Percentiles rank a stretch among this genome's conserved stretches.
Evolutionary conservation across 2,113 vertebrate genomes (phyloP).

Genomic region (Ardeotis arabs): DNA sequence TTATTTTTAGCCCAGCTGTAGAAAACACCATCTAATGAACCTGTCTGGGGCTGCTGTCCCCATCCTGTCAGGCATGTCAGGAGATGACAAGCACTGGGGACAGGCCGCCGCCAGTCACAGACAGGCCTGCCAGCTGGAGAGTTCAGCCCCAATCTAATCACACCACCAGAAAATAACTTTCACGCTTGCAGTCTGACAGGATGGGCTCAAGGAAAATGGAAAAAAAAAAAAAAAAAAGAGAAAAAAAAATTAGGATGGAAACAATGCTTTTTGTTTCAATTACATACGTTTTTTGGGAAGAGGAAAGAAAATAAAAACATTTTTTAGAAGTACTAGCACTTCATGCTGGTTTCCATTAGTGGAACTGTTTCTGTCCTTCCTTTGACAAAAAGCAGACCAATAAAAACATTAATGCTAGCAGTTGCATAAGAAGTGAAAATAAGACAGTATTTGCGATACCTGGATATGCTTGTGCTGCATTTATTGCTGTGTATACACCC

Average conservation of each 20-base stretch:
- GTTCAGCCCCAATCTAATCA: constrained; percentile 99
- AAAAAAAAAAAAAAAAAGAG: neutral
- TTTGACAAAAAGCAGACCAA: constrained; percentile 33
- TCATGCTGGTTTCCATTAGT: constrained; percentile 51
- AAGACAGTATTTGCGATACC: neutral
- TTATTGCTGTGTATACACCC: neutral
- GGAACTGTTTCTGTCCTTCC: constrained; percentile 63
- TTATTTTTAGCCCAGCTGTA: constrained; percentile 93
- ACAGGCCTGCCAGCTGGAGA: constrained; percentile 99
- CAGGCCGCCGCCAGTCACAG: constrained; percentile 96
- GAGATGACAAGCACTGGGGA: constrained; percentile 97
- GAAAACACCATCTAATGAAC: constrained; percentile 99
- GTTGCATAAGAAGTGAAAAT: neutral
- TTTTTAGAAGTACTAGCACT: constrained; percentile 51
- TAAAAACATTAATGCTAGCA: neutral
- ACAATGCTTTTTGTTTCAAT: constrained; percentile 88
- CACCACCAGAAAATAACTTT: constrained; percentile 92
- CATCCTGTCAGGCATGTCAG: constrained; percentile 99
- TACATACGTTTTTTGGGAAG: constrained; percentile 48
- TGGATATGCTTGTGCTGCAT: neutral
- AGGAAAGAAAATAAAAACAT: neutral
- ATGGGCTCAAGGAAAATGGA: constrained; percentile 78
- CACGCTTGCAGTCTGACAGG: constrained; percentile 89
- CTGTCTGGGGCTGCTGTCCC: constrained; percentile 99
- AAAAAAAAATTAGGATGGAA: constrained; percentile 39